Evolutionary conservation across 2,888 invertebrate species (phyloP).

Genomic region (Thymelicus lineola): DNA sequence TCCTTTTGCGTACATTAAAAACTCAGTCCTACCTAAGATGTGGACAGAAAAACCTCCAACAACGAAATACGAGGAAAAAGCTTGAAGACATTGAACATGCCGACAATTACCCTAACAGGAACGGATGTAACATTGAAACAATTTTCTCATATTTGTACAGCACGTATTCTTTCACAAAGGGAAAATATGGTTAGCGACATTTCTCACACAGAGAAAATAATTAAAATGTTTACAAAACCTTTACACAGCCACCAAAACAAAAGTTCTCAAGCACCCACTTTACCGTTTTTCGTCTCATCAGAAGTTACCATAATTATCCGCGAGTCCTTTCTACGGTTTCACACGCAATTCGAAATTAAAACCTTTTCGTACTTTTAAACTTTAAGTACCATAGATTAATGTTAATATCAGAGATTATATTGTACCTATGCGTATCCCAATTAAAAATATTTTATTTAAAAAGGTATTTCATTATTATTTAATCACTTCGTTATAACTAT

Average conservation of each 20-base stretch:
- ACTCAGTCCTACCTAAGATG: not conserved
- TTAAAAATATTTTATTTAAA: no score
- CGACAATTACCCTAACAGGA: conserved; percentile 7
- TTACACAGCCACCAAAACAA: conserved; percentile 27
- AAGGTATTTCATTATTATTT: no score
- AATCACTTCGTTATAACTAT: no score
- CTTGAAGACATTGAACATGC: not conserved
- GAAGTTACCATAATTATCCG: conserved; percentile 27
- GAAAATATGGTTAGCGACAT: conserved; percentile 5
- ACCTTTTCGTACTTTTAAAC: conserved; percentile 12
- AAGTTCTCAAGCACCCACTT: conserved; percentile 21
- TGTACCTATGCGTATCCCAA: no score
- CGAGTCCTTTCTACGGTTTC: conserved; percentile 29
- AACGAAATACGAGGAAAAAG: not conserved
- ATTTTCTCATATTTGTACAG: conserved; percentile 1
- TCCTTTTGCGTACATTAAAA: not conserved
- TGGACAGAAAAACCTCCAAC: not conserved
- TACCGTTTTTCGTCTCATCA: conserved; percentile 27
- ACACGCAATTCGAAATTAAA: conserved; percentile 20
- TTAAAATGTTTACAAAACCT: conserved; percentile 8
- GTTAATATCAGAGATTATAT: not conserved
- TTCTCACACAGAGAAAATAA: not conserved
- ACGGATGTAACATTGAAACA: not conserved
- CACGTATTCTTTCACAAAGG: conserved; percentile 4
- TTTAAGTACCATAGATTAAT: not conserved